Percentiles rank a stretch among this genome's conserved stretches.
These are phyloP conservation scores for Pteropus rufus DNA, from an alignment of 2,797 vertebrate genomes.

Conservation along the genomic window DNA sequence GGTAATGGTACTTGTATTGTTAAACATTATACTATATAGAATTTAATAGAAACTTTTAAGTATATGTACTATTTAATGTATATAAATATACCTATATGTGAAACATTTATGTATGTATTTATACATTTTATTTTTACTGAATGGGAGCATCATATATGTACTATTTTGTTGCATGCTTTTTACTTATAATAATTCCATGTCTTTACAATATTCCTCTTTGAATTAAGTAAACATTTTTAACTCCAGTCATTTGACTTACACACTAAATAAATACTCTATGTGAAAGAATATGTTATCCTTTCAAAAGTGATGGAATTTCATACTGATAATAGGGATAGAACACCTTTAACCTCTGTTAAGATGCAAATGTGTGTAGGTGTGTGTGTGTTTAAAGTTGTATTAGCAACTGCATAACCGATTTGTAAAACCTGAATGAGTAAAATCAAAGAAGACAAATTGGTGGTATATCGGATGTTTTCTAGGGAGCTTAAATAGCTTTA, in stretches of 20 bases:
- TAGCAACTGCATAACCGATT: background rate
- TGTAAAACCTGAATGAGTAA: background rate
- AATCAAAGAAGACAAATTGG: background rate
- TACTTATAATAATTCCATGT: background rate
- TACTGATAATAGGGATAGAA: background rate
- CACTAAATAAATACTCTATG: background rate
- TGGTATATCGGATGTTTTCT: background rate
- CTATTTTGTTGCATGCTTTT: background rate
- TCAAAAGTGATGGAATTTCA: constrained; percentile 10
- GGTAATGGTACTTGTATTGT: background rate
- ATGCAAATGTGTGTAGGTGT: background rate
- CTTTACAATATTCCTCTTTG: background rate
- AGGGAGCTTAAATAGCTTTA: background rate
- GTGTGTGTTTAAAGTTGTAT: background rate
- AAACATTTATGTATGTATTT: background rate
- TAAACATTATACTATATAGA: background rate
- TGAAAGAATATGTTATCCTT: background rate
- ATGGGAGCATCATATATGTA: background rate
- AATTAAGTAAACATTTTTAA: background rate
- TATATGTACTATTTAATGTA: background rate
- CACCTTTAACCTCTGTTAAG: background rate
- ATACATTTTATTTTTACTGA: background rate
- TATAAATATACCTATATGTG: background rate
- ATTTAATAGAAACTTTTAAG: background rate
- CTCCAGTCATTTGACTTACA: background rate